A percentile compares a stretch with the other conserved stretches of the same genome.
phyloP scores from a whole-genome alignment of 2,113 vertebrate species.

The Antigone vipio region DNA sequence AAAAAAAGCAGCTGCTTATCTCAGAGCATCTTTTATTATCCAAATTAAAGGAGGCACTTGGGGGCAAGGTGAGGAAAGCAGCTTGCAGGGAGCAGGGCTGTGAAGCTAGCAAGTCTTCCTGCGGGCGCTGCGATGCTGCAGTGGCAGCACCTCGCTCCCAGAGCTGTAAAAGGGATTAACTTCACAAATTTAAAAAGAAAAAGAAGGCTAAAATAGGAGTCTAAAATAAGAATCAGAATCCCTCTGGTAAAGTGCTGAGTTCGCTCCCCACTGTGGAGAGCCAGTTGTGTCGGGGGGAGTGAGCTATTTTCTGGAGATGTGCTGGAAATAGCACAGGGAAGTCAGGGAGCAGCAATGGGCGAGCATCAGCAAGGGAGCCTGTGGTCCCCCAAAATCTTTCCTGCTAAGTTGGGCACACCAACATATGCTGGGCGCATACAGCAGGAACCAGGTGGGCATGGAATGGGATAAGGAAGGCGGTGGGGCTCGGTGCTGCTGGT shows the following conservation, averaged over 20 bases:
- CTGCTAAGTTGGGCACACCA: neutral
- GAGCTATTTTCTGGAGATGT: slow-evolving; percentile 42
- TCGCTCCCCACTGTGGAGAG: neutral
- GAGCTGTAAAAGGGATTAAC: slow-evolving; percentile 40
- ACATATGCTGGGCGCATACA: neutral
- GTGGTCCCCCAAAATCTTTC: neutral
- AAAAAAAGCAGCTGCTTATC: neutral
- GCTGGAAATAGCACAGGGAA: neutral
- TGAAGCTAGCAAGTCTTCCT: neutral
- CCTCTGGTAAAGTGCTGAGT: slow-evolving; percentile 55
- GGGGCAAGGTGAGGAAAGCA: neutral
- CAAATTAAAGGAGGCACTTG: neutral
- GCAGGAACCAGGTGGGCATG: neutral
- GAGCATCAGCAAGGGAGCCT: neutral
- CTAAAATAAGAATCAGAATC: slow-evolving; percentile 66
- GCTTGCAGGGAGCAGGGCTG: neutral
- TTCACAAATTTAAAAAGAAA: slow-evolving; percentile 23
- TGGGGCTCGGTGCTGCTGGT: neutral
- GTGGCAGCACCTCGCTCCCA: neutral
- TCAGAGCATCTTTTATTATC: neutral
- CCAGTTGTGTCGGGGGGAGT: neutral
- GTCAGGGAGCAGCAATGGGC: neutral
- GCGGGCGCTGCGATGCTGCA: accelerated
- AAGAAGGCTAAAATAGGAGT: slow-evolving; percentile 24
- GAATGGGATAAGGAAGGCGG: neutral